These are phyloP conservation scores for Brachionus rubens DNA, from an alignment of 1,140 invertebrate species.

Conservation along the genomic window DNA sequence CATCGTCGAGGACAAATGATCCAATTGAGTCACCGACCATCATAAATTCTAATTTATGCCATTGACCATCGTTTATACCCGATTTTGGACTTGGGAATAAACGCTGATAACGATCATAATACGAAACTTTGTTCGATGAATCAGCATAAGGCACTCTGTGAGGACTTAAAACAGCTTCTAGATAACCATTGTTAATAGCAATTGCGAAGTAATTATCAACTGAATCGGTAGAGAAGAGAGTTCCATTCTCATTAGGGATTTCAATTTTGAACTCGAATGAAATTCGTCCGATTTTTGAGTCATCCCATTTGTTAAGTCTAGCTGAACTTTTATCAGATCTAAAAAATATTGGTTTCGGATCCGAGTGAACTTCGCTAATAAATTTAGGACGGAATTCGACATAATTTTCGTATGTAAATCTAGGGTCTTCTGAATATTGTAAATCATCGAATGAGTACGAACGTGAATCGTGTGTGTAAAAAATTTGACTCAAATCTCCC, in stretches of 20 bases:
- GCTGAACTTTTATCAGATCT: slow-evolving; percentile 11
- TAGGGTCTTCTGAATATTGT: slow-evolving; percentile 40
- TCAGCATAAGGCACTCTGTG: slow-evolving; percentile 38
- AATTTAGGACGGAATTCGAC: slow-evolving; percentile 32
- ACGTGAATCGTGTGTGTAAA: slow-evolving; percentile 22
- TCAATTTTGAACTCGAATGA: slow-evolving; percentile 25
- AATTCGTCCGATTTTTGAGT: slow-evolving; percentile 37
- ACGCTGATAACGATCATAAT: slow-evolving; percentile 28
- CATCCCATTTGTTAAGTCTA: background rate
- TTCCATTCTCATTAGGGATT: slow-evolving; percentile 25
- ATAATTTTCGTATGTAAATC: slow-evolving; percentile 36
- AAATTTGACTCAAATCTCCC: slow-evolving; percentile 21
- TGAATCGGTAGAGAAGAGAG: slow-evolving; percentile 1
- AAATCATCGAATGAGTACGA: slow-evolving; percentile 28
- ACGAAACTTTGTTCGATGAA: background rate
- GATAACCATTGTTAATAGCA: background rate
- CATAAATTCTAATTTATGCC: slow-evolving; percentile 43
- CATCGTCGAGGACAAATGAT: slow-evolving; percentile 36
- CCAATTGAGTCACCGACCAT: slow-evolving; percentile 4
- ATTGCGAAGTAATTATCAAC: slow-evolving; percentile 16
- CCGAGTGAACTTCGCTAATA: slow-evolving; percentile 21
- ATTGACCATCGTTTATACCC: slow-evolving; percentile 13
- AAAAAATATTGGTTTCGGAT: slow-evolving; percentile 42
- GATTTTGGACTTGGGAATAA: background rate
- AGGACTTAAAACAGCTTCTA: slow-evolving; percentile 26